Conservation (phyloP, 2,113 vertebrate species). For the Cheirogaleus medius region DNA sequence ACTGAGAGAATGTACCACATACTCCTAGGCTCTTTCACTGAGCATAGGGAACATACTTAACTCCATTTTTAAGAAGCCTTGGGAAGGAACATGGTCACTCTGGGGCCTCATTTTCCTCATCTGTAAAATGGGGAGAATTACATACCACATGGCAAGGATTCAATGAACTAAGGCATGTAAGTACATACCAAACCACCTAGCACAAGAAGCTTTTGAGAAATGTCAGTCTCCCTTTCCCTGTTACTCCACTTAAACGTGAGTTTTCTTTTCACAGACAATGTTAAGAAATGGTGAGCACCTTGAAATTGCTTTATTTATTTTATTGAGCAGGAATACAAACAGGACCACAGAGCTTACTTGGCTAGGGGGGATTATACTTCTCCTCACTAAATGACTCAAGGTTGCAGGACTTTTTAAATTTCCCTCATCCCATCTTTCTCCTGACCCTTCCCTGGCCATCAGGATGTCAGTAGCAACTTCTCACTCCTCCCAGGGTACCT, state of each 20-base stretch:
- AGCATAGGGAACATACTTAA: background rate
- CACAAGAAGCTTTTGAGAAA: slow-evolving; percentile 20
- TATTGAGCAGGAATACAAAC: background rate
- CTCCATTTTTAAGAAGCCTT: slow-evolving; percentile 23
- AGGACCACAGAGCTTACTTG: background rate
- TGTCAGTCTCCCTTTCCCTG: background rate
- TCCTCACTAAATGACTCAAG: background rate
- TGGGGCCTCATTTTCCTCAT: slow-evolving; percentile 5
- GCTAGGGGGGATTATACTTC: background rate
- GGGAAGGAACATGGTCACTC: background rate
- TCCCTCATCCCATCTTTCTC: background rate
- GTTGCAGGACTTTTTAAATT: background rate
- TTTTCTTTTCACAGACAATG: slow-evolving; percentile 7
- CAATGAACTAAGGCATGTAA: background rate
- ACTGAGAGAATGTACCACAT: background rate
- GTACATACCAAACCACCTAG: background rate
- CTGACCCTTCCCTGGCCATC: background rate
- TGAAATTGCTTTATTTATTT: slow-evolving; percentile 2
- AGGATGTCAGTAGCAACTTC: background rate
- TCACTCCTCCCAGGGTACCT: background rate
- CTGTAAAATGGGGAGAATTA: slow-evolving; percentile 17
- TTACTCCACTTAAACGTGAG: background rate
- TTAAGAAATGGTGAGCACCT: background rate
- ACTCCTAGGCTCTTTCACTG: slow-evolving; percentile 1
- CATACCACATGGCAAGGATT: background rate